Evolutionary conservation across 1,140 invertebrate genomes (phyloP), one percentile per base, ranked within the genome.

Genomic region (Drosophila malerkotliana): DNA sequence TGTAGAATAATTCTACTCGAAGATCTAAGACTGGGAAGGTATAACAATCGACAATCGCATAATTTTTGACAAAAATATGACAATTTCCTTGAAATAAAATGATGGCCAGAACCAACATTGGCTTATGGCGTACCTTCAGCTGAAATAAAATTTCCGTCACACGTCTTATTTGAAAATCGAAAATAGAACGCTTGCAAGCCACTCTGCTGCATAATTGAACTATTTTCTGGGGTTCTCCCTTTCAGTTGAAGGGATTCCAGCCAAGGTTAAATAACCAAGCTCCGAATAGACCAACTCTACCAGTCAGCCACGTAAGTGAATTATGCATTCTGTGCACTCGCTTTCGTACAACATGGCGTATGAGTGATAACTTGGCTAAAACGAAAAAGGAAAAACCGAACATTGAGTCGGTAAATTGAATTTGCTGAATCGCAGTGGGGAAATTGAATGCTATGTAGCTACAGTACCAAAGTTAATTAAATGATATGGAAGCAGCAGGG

Each of bases 121-220:
- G 54, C 73, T 69, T 62, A 48, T 64, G 84, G 21, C 54, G 44
- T 72, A 79, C 68, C 56, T 59, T 47, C 47, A 14, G 62, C 59
- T 84, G 60, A 73, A 84, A 84, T 84, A 77, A 61, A 64, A 79
- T 84, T 84, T 41, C 8, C 59, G 56, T 18, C 60, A 71, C 51
- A 63, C 68, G 61, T 37, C 48, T 39, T 37, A 39, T 41, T 28
- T 67, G 44, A 10, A 37, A 57, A 26, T 48, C 26, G 63, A 51
- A 64, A 64, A 74, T 53, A 30, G 39, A 66, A 68, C 49, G 47
- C 14, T 63, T 52, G 41, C 44, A 18, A 21, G 8, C 44, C 34
- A 32, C 49, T 52, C 66, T 60, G 57, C 44, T 84, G 80, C 72
- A 84, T 77, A 80, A 68, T 72, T 72, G 62, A 69, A 62, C 51